Evolutionary conservation across 1,140 invertebrate genomes (phyloP).

Genomic region (Pinna nobilis): DNA sequence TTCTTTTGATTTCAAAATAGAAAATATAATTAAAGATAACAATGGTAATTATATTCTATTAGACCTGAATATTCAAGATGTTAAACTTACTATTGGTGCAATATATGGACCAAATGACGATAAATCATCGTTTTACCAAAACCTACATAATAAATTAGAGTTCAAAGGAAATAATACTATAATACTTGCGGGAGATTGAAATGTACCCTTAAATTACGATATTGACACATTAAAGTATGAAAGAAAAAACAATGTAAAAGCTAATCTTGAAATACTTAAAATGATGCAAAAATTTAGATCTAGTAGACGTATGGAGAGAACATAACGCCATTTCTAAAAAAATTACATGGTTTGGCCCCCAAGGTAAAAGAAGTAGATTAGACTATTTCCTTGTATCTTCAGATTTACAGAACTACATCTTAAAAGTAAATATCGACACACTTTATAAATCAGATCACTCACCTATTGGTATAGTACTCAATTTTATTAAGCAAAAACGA

Average conservation of each 20-base stretch:
- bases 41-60: slow-evolving; percentile 8
- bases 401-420: background rate
- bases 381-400: slow-evolving; percentile 1
- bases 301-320: slow-evolving; percentile 22
- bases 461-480: background rate
- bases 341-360: background rate
- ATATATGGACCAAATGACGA: slow-evolving; percentile 23
- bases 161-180: background rate
- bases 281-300: background rate
- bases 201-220: background rate
- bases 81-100: background rate
- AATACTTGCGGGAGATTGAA: slow-evolving; percentile 8
- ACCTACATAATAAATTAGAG: background rate
- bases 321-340: background rate
- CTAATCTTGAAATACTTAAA: background rate
- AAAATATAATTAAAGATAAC: background rate
- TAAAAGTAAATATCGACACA: background rate
- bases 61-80: background rate
- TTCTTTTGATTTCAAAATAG: background rate
- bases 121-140: background rate
- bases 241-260: slow-evolving; percentile 8
- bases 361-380: background rate
- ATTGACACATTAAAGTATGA: background rate
- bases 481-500: slow-evolving; percentile 7
- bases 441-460: slow-evolving; percentile 21